Conservation (phyloP, 23 tunicate species). For the Halocynthia aurantium region DNA sequence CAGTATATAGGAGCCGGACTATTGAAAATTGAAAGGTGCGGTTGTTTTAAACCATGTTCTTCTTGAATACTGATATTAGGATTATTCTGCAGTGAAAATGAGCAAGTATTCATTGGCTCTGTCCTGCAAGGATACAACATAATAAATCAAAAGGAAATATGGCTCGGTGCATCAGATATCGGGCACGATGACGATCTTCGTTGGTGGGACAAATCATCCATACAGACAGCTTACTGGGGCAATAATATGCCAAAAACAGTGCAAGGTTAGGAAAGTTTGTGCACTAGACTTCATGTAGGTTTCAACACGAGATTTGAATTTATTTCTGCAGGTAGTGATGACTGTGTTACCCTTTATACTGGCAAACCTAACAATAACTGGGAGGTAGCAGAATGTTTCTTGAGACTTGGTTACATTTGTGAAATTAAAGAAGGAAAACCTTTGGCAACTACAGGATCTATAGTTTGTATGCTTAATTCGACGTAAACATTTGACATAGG, state of each 20-base stretch:
- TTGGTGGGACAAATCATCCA: conserved; percentile 68
- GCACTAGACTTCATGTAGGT: neutral
- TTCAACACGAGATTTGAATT: neutral
- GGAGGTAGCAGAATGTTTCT: conserved; percentile 59
- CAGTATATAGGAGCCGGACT: conserved; percentile 51
- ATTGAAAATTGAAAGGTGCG: conserved; percentile 60
- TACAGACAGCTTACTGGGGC: conserved; percentile 37
- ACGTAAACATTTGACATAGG: too few species aligned
- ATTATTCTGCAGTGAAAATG: neutral
- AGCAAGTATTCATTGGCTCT: conserved; percentile 39
- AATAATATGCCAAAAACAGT: conserved; percentile 29
- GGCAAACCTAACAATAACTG: conserved; percentile 53
- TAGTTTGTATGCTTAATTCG: too few species aligned
- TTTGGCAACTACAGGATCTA: neutral
- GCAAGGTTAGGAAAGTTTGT: conserved; percentile 14
- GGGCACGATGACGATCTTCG: conserved; percentile 51
- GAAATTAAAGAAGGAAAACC: conserved; percentile 57
- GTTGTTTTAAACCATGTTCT: neutral
- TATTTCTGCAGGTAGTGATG: conserved; percentile 49
- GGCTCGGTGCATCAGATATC: conserved; percentile 65
- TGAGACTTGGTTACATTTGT: conserved; percentile 43
- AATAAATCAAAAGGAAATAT: conserved; percentile 40
- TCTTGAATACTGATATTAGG: neutral
- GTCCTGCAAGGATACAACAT: conserved; percentile 30
- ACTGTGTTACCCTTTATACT: conserved; percentile 58